phyloP scores from a whole-genome alignment of 2,888 invertebrate species.

The Nesidiocoris tenuis region DNA sequence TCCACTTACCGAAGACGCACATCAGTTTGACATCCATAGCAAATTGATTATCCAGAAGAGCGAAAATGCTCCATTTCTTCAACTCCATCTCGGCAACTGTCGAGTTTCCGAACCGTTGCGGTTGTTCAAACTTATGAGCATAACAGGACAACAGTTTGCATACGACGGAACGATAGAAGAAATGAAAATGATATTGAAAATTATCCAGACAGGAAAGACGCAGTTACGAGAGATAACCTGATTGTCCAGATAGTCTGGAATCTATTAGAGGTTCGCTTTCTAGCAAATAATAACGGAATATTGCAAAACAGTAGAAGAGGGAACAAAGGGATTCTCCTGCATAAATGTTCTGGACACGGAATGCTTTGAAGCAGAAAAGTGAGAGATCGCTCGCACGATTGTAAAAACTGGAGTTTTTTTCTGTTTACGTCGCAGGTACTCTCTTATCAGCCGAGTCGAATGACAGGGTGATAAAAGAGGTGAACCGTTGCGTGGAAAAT shows the following conservation, averaged over 20 bases:
- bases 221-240: too few species aligned
- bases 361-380: too few species aligned
- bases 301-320: too few species aligned
- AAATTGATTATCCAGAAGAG: conserved; percentile 58
- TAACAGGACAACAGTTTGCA: conserved; percentile 15
- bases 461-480: neutral
- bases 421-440: neutral
- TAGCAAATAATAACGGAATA: too few species aligned
- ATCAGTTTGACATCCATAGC: conserved; percentile 58
- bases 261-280: too few species aligned
- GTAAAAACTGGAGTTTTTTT: too few species aligned
- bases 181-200: too few species aligned
- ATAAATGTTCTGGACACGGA: too few species aligned
- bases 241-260: too few species aligned
- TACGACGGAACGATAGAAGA: too few species aligned
- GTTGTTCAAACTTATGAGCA: neutral
- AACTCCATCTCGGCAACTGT: conserved; percentile 53
- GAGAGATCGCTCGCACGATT: neutral
- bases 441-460: neutral
- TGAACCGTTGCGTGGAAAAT: neutral
- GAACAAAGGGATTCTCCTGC: too few species aligned
- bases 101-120: neutral
- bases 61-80: conserved; percentile 63
- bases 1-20: conserved; percentile 59
- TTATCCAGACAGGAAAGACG: too few species aligned